Base-by-base conservation (phyloP, 2,797 vertebrate genomes). In the Bovichtus diacanthus region DNA sequence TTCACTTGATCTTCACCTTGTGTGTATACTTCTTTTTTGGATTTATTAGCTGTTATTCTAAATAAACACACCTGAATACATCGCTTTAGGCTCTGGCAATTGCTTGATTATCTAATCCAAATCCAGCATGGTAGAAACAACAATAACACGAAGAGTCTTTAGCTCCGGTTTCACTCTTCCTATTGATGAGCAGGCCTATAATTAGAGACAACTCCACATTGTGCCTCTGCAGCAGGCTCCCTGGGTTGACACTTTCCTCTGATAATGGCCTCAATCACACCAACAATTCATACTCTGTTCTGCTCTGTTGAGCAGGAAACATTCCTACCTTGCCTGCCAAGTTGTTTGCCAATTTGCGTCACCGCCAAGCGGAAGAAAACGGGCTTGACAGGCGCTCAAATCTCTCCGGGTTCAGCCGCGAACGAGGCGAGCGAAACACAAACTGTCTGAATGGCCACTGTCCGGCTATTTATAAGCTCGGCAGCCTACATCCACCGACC, bases 241-340 rank as follows among this genome's bases (percentile, higher is more conserved):
- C 47, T 53, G 69, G 74, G 3, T 49, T 16, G 25, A 50, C 50
- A 25, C 50, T 58, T 27, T 62, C 10, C 27, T n/a, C 64, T 29
- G 6, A 62, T 25, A 31, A 34, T 71, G 67, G 58, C 43, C 61
- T 55, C 79, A 50, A 61, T 62, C 31, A 12, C 31, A 21, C 58
- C 63, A 73, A 58, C 47, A 60, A 67, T 80, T 55, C 61, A 70
- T 27, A 4, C 49, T 50, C 34, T 18, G 23, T 39, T 68, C 59
- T 23, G 66, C 70, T 72, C 77, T 19, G 70, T 6, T 54, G 62
- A 80, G 46, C 68, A n/a, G 27, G 23, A 47, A 78, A 36, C 81
- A 84, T 60, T 61, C 82, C 62, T 76, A 87, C 87, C 86, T 85
- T 54, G 31, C 46, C 53, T 83, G 83, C 86, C 79, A 88, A 85